Evolutionary conservation across 2,113 vertebrate genomes (phyloP), one percentile per base, ranked within the genome.

Genomic region (Hipposideros armiger): DNA sequence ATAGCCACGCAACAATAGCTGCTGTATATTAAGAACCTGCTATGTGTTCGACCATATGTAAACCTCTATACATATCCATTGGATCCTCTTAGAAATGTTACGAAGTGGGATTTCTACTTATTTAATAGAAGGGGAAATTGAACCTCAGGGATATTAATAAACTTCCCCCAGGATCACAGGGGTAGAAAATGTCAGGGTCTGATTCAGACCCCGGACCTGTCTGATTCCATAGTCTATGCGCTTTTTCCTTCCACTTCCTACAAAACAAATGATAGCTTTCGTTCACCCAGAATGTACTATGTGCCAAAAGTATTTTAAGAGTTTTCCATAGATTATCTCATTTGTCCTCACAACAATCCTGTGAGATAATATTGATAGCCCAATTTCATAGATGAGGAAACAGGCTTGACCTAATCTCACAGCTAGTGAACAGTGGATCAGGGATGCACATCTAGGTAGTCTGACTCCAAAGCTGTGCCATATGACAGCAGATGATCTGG

Each of bases 361-460:
- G 9, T 83, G 6, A 72, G 13, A 52, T 40, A 47, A 40, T 74
- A 62, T 40, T 62, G 73, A 80, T 30, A 90, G 66, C 0, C 56
- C 50, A n/a, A 90, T 74, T 67, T 87, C 70, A 80, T 7, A 87
- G 74, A 69, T 30, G 14, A 92, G 26, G n/a, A 85, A 42, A 47
- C 58, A 92, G 45, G 52, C 45, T 67, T 81, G 36, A 85, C 15
- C 42, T 56, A 69, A 89, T 81, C 60, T 95, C 72, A 92, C 42
- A 76, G 67, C 30, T 64, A 36, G 36, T 28, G 81, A 30, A 19
- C 58, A 30, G 52, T 50, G 15, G 5, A 77, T n/a, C 1, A 9
- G 8, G 30, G 36, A 70, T 77, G 77, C 92, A 70, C 52, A 54
- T 56, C 28, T 17, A 64, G 6, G 22, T 45, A 82, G 40, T 54